These are phyloP conservation scores for Tuta absoluta DNA, from an alignment of 2,888 invertebrate species.

Conservation along the genomic window DNA sequence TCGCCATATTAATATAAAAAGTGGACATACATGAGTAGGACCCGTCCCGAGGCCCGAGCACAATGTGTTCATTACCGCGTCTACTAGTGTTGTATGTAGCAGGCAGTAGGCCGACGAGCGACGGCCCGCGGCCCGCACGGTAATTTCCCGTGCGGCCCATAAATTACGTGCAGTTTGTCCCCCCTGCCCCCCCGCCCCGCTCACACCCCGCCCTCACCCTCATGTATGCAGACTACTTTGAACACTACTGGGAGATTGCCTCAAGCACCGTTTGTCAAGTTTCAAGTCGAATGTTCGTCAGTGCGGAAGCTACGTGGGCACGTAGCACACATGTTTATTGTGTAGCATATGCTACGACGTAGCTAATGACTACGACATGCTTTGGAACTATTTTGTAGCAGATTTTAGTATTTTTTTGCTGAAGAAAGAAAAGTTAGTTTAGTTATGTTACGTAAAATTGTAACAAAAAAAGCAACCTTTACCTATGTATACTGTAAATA, in stretches of 20 bases:
- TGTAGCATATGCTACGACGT: not conserved
- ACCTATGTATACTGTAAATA: too few relatives aligned
- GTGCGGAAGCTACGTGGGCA: not conserved
- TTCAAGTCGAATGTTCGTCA: slow-evolving; percentile 18
- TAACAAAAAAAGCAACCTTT: too few relatives aligned
- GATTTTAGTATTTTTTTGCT: not conserved
- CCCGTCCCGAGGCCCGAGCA: not conserved
- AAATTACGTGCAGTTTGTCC: slow-evolving; percentile 40
- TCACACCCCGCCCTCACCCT: not conserved
- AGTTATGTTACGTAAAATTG: too few relatives aligned
- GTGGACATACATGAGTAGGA: too few relatives aligned
- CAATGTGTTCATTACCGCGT: slow-evolving; percentile 25
- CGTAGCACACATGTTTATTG: not conserved
- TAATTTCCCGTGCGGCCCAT: slow-evolving; percentile 51
- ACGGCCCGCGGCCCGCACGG: slow-evolving; percentile 34
- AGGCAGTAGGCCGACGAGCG: not conserved
- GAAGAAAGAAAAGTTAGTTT: too few relatives aligned
- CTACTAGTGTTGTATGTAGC: not conserved
- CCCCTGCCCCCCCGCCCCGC: not conserved
- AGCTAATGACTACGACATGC: not conserved
- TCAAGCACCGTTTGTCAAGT: slow-evolving; percentile 17
- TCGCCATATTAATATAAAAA: too few relatives aligned
- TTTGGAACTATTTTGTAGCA: too few relatives aligned
- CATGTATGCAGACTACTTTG: slow-evolving; percentile 17
- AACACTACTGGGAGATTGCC: slow-evolving; percentile 1